These are phyloP conservation scores for Dreissena rostriformis DNA, from an alignment of 1,140 invertebrate genomes.

Conservation along the genomic window DNA sequence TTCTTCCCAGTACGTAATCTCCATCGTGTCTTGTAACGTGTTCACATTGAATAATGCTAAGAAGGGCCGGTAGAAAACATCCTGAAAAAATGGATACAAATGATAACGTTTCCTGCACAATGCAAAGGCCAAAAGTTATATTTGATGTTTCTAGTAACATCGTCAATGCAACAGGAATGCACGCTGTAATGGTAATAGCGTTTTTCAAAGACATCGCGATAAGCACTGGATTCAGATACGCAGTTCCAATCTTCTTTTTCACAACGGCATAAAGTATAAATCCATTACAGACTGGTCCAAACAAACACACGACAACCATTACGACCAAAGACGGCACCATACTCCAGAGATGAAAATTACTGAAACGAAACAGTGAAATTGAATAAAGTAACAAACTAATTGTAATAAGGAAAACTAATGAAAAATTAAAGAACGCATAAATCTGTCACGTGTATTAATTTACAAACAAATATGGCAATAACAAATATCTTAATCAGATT, in stretches of 20 bases:
- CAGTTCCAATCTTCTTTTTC: constrained; percentile 26
- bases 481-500: too few species aligned
- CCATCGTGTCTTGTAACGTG: constrained; percentile 1
- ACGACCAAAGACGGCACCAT: not conserved
- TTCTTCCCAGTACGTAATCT: not conserved
- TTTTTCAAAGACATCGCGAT: constrained; percentile 28
- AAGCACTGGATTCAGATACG: constrained; percentile 26
- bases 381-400: too few species aligned
- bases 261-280: constrained; percentile 11
- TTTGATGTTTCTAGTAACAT: constrained; percentile 16
- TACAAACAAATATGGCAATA: too few species aligned
- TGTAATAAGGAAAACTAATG: too few species aligned
- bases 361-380: constrained; percentile 2
- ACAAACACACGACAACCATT: not conserved
- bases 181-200: constrained; percentile 2
- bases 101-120: constrained; percentile 21
- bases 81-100: constrained; percentile 11
- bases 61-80: constrained; percentile 15
- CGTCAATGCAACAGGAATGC: constrained; percentile 19
- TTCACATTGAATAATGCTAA: constrained; percentile 30
- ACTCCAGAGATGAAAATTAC: constrained; percentile 27
- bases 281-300: constrained; percentile 1
- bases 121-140: not conserved
- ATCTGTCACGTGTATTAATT: too few species aligned
- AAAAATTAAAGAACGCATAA: too few species aligned